phyloP scores from a whole-genome alignment of 1,140 invertebrate genomes.

The Tetramorium alpestre region DNA sequence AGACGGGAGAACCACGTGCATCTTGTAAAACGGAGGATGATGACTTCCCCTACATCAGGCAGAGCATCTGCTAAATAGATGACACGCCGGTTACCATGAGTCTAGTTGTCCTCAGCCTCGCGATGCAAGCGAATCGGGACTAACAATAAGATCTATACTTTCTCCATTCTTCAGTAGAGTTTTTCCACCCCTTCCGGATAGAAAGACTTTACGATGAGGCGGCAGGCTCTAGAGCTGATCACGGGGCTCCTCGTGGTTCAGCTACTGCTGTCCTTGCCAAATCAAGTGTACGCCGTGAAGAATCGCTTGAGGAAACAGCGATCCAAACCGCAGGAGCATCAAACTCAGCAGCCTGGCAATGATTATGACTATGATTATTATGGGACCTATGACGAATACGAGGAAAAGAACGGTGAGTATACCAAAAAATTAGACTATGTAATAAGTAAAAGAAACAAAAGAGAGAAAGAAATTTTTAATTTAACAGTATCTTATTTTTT shows the following conservation, averaged over 20 bases:
- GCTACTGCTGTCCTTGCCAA: conserved; percentile 38
- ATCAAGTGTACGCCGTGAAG: conserved; percentile 60
- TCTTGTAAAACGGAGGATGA: conserved; percentile 76
- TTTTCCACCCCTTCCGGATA: conserved; percentile 29
- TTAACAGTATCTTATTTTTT: background rate
- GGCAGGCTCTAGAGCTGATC: conserved; percentile 51
- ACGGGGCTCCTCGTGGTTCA: conserved; percentile 65
- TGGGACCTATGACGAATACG: conserved; percentile 78
- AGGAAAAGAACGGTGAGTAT: conserved; percentile 77
- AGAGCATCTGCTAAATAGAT: conserved; percentile 80
- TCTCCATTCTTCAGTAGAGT: background rate
- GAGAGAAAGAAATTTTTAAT: background rate
- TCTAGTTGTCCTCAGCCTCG: conserved; percentile 79
- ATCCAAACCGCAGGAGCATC: conserved; percentile 62
- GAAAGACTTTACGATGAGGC: conserved; percentile 60
- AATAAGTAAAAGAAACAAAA: background rate
- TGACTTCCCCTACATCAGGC: conserved; percentile 73
- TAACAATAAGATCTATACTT: conserved; percentile 49
- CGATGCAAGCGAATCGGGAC: conserved; percentile 71
- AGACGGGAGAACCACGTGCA: conserved; percentile 57
- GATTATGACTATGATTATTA: conserved; percentile 76
- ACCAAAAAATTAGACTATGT: background rate
- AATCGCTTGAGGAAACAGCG: conserved; percentile 69
- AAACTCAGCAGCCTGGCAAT: conserved; percentile 65
- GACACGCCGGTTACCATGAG: conserved; percentile 69